phyloP scores from a whole-genome alignment of 1,140 invertebrate species.

The Calliphora vicina region DNA sequence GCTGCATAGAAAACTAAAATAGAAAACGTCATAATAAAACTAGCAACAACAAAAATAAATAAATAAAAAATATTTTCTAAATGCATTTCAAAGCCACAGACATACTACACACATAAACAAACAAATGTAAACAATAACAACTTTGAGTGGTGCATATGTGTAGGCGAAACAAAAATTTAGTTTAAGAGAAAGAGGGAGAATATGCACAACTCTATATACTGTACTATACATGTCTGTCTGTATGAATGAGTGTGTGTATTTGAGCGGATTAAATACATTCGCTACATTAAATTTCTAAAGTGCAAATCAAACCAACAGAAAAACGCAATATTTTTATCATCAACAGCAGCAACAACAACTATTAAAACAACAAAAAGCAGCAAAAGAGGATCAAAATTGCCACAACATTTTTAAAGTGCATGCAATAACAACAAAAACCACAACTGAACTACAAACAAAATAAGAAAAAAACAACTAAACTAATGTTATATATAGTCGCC shows the following conservation, averaged over 20 bases:
- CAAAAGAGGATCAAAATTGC: no score
- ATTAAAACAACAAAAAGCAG: background rate
- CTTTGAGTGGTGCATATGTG: background rate
- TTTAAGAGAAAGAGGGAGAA: background rate
- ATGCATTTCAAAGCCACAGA: background rate
- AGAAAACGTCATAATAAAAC: background rate
- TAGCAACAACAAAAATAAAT: background rate
- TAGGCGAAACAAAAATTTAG: background rate
- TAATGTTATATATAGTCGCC: no score
- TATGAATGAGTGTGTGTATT: background rate
- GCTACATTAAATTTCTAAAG: conserved; percentile 27
- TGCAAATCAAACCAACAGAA: background rate
- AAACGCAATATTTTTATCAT: background rate
- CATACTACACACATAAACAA: background rate
- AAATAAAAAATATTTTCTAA: conserved; percentile 1
- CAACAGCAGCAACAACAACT: background rate
- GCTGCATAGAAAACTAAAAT: background rate
- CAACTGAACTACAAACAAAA: no score
- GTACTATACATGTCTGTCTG: no score
- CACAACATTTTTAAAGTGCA: no score
- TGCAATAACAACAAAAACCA: no score
- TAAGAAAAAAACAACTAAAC: no score
- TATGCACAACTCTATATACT: no score
- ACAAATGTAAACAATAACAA: background rate
- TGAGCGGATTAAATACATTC: conserved; percentile 23